Percentiles rank a stretch among this genome's conserved stretches.
Conservation (phyloP, 2,888 invertebrate species). For the Sinodicranocentrus sp. region DNA sequence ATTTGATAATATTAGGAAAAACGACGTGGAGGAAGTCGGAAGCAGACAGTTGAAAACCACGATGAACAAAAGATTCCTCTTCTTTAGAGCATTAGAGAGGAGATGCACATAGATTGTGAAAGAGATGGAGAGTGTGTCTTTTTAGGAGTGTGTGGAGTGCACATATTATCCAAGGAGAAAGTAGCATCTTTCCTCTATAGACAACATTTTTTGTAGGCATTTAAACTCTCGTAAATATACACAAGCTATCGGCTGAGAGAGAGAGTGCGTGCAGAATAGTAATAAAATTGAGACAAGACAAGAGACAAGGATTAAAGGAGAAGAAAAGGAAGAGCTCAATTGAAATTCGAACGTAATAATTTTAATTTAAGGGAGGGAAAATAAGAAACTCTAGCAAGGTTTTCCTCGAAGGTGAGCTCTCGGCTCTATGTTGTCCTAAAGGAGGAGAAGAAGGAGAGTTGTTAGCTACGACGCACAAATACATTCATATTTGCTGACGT, state of each 20-base stretch:
- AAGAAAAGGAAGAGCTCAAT: conserved; percentile 57
- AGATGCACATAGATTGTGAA: not conserved
- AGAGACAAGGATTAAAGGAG: conserved; percentile 21
- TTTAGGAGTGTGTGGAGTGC: too few relatives aligned
- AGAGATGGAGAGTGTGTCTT: not conserved
- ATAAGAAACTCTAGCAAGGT: conserved; percentile 17
- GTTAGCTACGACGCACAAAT: conserved; percentile 21
- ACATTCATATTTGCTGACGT: conserved; percentile 54
- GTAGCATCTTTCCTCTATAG: too few relatives aligned
- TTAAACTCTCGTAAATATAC: too few relatives aligned
- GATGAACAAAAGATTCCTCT: conserved; percentile 60
- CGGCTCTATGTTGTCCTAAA: too few relatives aligned
- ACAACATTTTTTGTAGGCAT: too few relatives aligned
- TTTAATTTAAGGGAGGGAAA: conserved; percentile 62
- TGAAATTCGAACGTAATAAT: conserved; percentile 70
- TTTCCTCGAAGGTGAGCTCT: too few relatives aligned
- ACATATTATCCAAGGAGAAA: too few relatives aligned
- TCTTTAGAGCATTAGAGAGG: conserved; percentile 7
- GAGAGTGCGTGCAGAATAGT: conserved; percentile 61
- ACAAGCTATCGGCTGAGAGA: too few relatives aligned
- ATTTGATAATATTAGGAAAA: conserved; percentile 42
- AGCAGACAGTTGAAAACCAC: conserved; percentile 65
- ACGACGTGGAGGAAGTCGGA: conserved; percentile 52
- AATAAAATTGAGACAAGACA: conserved; percentile 58
- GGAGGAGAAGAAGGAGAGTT: not conserved